Conservation (phyloP, 1,140 invertebrate species). For the Andrena cerasifolii region DNA sequence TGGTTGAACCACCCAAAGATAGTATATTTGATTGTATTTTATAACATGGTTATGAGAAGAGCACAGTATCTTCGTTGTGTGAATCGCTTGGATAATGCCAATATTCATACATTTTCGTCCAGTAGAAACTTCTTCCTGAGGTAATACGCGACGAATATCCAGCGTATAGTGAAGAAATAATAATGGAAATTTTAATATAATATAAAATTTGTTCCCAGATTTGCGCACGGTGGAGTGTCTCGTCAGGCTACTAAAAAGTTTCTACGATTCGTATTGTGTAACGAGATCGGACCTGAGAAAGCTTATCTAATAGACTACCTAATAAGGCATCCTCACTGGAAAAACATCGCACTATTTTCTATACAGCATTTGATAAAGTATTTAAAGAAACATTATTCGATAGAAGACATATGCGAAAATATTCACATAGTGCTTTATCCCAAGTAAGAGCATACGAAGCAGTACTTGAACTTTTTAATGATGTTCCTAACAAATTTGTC, state of each 20-base stretch:
- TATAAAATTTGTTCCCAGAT: conserved; percentile 59
- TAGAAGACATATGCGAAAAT: conserved; percentile 82
- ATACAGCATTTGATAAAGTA: conserved; percentile 81
- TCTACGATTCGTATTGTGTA: conserved; percentile 73
- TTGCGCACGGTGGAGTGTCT: background rate
- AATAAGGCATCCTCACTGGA: conserved; percentile 83
- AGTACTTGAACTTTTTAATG: background rate
- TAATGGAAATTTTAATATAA: too few species aligned
- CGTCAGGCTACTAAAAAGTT: conserved; percentile 72
- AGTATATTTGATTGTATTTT: conserved; percentile 81
- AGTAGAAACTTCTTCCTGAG: background rate
- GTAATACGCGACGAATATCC: too few species aligned
- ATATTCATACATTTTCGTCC: conserved; percentile 67
- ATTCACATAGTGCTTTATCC: conserved; percentile 75
- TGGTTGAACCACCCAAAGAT: conserved; percentile 82
- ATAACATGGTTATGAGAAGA: conserved; percentile 79
- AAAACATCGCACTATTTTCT: conserved; percentile 80
- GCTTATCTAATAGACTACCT: conserved; percentile 75
- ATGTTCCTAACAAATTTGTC: too few species aligned
- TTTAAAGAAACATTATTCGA: conserved; percentile 79
- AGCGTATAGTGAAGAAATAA: too few species aligned
- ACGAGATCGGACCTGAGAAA: conserved; percentile 66
- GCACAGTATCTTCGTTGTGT: conserved; percentile 77
- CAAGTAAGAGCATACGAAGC: conserved; percentile 38
- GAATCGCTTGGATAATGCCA: conserved; percentile 79